Conservation (phyloP, 2,888 invertebrate genomes). For the Dioctria rufipes region DNA sequence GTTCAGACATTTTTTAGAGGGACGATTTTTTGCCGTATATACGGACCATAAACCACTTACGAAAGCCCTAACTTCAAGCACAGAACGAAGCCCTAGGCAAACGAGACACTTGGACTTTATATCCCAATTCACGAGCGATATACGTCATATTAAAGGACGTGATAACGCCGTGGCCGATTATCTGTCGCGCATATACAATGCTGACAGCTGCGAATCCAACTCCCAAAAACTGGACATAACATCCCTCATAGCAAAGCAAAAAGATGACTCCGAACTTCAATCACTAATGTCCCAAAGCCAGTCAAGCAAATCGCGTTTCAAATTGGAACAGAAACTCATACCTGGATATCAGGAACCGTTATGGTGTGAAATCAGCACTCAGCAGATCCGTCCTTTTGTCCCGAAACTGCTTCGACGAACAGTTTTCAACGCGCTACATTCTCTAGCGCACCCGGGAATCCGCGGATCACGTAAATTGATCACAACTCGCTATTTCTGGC, state of each 20-base stretch:
- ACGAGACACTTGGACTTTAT: too few species aligned
- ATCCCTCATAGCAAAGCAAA: neutral
- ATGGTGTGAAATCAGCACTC: too few species aligned
- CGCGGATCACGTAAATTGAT: neutral
- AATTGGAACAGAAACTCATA: neutral
- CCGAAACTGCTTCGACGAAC: too few species aligned
- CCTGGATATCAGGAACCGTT: neutral
- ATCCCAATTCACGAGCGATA: too few species aligned
- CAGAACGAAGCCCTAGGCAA: constrained; percentile 63
- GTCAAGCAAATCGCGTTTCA: neutral
- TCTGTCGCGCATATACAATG: constrained; percentile 22
- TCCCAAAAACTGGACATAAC: neutral
- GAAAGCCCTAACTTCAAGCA: constrained; percentile 62
- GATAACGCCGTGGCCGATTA: constrained; percentile 43
- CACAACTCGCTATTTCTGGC: neutral
- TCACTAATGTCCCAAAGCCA: neutral
- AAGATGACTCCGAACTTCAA: neutral
- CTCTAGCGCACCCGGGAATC: neutral
- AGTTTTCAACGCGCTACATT: neutral
- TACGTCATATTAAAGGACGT: too few species aligned
- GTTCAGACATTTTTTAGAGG: constrained; percentile 68
- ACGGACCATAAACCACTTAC: constrained; percentile 66
- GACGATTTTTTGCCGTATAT: constrained; percentile 60
- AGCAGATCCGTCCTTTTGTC: neutral
- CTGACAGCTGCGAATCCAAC: neutral